Evolutionary conservation across 1,140 invertebrate genomes (phyloP).

Genomic region (Apolygus lucorum): DNA sequence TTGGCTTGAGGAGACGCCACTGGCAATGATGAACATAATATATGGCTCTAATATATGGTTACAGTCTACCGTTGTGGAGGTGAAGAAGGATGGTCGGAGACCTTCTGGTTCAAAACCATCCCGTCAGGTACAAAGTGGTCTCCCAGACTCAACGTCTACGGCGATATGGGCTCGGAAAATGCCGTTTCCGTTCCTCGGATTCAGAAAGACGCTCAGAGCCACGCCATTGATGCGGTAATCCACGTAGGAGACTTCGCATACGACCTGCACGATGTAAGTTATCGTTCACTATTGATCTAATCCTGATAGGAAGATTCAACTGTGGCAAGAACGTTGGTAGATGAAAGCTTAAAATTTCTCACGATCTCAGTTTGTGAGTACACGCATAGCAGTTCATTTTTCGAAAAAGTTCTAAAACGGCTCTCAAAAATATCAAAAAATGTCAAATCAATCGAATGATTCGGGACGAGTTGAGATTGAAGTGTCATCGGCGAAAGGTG

Average conservation of each 20-base stretch:
- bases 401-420: too few relatives aligned
- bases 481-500: too few relatives aligned
- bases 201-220: conserved; percentile 68
- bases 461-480: too few relatives aligned
- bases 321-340: too few relatives aligned
- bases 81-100: conserved; percentile 62
- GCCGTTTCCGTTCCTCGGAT: conserved; percentile 67
- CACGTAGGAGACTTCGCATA: conserved; percentile 96
- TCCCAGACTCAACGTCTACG: conserved; percentile 73
- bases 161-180: conserved; percentile 86
- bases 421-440: too few relatives aligned
- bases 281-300: too few relatives aligned
- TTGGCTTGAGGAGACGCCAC: too few relatives aligned
- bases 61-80: conserved; percentile 77
- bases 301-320: too few relatives aligned
- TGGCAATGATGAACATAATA: background rate
- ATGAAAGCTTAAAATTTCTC: too few relatives aligned
- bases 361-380: too few relatives aligned
- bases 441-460: too few relatives aligned
- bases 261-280: conserved; percentile 70
- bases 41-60: background rate
- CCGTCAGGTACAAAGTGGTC: conserved; percentile 56
- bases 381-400: too few relatives aligned
- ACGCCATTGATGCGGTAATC: conserved; percentile 75
- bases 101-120: conserved; percentile 64